Conservation (phyloP, 2,888 invertebrate genomes). For the Aleiodes alternator region DNA sequence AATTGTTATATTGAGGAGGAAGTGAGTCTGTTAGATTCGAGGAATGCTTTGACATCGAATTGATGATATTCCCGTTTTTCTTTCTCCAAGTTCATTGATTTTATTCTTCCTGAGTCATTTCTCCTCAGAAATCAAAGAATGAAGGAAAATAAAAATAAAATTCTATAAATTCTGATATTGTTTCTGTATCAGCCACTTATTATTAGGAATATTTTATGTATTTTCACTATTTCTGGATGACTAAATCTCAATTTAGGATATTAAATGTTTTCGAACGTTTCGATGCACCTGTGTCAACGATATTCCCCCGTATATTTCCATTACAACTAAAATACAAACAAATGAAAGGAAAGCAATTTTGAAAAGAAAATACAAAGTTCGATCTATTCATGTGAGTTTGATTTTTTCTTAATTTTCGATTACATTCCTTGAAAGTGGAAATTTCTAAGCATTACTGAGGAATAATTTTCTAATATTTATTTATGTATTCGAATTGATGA, state of each 20-base stretch:
- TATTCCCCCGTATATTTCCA: slow-evolving; percentile 1
- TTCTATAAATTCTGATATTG: background rate
- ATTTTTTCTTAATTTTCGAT: too few relatives aligned
- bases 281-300: slow-evolving; percentile 26
- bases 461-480: too few relatives aligned
- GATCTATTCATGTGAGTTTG: background rate
- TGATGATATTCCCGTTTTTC: too few relatives aligned
- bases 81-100: too few relatives aligned
- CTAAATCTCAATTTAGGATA: slow-evolving; percentile 24
- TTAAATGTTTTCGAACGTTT: slow-evolving; percentile 5
- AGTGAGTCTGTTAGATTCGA: too few relatives aligned
- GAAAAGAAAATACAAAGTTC: background rate
- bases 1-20: too few relatives aligned
- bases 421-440: too few relatives aligned
- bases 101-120: too few relatives aligned
- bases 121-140: background rate
- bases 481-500: too few relatives aligned
- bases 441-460: too few relatives aligned
- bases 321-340: slow-evolving; percentile 3
- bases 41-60: too few relatives aligned
- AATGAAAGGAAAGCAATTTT: slow-evolving; percentile 5
- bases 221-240: slow-evolving; percentile 8
- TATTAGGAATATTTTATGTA: slow-evolving; percentile 12
- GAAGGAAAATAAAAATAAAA: background rate
- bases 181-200: background rate